Conservation (phyloP, 53 echinoderm and acorn worm species). For the Holothuria leucospilota region DNA sequence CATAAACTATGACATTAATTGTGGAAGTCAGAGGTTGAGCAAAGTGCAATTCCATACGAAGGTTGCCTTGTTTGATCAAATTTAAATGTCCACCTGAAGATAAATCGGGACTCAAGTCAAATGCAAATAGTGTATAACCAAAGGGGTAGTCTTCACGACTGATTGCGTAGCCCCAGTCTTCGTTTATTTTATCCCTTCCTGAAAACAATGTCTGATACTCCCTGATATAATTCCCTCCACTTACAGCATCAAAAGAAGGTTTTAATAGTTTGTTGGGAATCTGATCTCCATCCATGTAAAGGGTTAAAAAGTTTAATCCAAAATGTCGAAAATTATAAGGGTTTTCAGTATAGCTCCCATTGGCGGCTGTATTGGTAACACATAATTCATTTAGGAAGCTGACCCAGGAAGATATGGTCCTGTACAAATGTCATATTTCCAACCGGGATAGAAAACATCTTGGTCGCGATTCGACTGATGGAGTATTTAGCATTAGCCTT, state of each 20-base stretch:
- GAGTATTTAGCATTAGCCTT: conserved; percentile 69
- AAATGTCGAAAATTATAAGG: conserved; percentile 41
- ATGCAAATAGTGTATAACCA: conserved; percentile 66
- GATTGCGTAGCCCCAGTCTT: conserved; percentile 56
- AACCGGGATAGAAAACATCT: background rate
- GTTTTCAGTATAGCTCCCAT: conserved; percentile 58
- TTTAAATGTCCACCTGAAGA: too few relatives aligned
- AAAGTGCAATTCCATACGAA: too few relatives aligned
- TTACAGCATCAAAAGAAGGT: conserved; percentile 12
- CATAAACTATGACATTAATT: too few relatives aligned
- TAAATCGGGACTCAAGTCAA: conserved; percentile 41
- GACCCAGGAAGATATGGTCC: conserved; percentile 19
- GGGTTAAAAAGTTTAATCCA: conserved; percentile 51
- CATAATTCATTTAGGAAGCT: conserved; percentile 49
- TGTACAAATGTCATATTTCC: conserved; percentile 7
- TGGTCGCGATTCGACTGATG: background rate
- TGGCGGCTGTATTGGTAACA: conserved; percentile 61
- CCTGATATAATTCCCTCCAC: conserved; percentile 7
- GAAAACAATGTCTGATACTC: conserved; percentile 45
- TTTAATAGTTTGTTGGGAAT: conserved; percentile 68
- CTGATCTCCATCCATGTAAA: conserved; percentile 72
- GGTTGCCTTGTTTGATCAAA: too few relatives aligned
- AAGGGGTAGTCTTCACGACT: conserved; percentile 66
- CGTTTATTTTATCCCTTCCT: conserved; percentile 52
- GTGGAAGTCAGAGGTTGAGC: too few relatives aligned